A percentile compares a stretch with the other conserved stretches of the same genome.
phyloP scores from a whole-genome alignment of 2,797 vertebrate species.

The Epinephelus malabaricus region DNA sequence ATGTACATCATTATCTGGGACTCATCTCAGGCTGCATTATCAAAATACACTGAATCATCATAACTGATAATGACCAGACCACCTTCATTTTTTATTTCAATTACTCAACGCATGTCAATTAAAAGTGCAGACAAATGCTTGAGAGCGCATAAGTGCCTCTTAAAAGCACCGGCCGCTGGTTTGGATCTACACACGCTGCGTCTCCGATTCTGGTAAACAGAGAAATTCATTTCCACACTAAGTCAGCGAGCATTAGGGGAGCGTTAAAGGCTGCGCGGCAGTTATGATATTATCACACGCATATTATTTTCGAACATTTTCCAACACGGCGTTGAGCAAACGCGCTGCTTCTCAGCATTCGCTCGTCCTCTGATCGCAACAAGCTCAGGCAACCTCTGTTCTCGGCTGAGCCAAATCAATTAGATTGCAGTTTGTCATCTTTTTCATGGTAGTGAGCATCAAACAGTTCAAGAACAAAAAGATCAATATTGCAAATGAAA shows the following conservation, averaged over 20 bases:
- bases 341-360: constrained; percentile 34
- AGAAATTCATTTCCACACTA: constrained; percentile 58
- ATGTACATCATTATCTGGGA: constrained; percentile 79
- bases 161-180: constrained; percentile 34
- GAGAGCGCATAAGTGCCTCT: constrained; percentile 38
- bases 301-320: constrained; percentile 54
- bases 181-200: constrained; percentile 12
- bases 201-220: constrained; percentile 42
- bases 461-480: constrained; percentile 69
- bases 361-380: constrained; percentile 56
- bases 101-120: constrained; percentile 68
- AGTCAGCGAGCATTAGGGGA: constrained; percentile 43
- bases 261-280: constrained; percentile 39
- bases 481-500: constrained; percentile 83
- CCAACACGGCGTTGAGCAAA: constrained; percentile 29
- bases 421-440: constrained; percentile 62
- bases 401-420: constrained; percentile 67
- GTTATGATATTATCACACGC: constrained; percentile 52
- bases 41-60: constrained; percentile 81
- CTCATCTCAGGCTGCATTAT: constrained; percentile 73
- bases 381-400: constrained; percentile 51
- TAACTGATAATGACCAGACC: constrained; percentile 68
- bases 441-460: constrained; percentile 68
- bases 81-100: constrained; percentile 65
- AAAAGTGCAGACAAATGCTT: constrained; percentile 48